Base-by-base conservation (phyloP, 2,113 vertebrate species). In the Tinamus guttatus region DNA sequence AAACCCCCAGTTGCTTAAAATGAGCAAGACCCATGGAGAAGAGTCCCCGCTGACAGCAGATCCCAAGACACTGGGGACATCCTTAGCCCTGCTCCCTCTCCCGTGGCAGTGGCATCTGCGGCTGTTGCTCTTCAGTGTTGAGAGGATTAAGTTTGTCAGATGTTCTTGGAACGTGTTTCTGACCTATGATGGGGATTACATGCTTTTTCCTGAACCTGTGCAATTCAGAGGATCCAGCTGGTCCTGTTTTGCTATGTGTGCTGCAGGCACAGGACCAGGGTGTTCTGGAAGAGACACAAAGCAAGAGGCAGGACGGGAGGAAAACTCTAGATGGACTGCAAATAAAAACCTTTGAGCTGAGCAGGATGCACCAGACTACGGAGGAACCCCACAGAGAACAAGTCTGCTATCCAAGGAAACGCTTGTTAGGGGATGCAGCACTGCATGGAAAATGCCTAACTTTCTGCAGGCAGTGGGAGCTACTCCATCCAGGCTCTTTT, bases 121-220 rank as follows among this genome's bases (percentile, higher is more conserved):
- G 34, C 65, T 75, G 13, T 32, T 40, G 70, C 38, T 20, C 45
- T 70, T 49, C 9, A 27, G 32, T 62, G 18, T 28, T 27, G 22
- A 18, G 41, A 36, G 45, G 15, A 17, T 82, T 30, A 5, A 1
- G 5, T 27, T 63, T 83, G 58, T 85, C 77, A 54, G 71, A 18
- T 43, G 25, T 59, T 86, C 56, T 43, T 71, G 62, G 51, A 10
- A 3, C 1, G 0, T 41, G 30, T 38, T 83, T 24, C 67, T 89
- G 62, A 25, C 17, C 34, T 3, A 1, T 47, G 30, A 16, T 38
- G 36, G 40, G 25, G 36, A 38, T 49, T 38, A 17, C 16, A 47
- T 19, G 6, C 20, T 76, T 0, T 0, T 5, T 11, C 20, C 36
- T 47, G n/a, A 24, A 70, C 34, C 21, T 67, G 45, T 28, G 11